Base-by-base conservation (phyloP, 2,888 invertebrate genomes). In the Steinernema carpocapsae region DNA sequence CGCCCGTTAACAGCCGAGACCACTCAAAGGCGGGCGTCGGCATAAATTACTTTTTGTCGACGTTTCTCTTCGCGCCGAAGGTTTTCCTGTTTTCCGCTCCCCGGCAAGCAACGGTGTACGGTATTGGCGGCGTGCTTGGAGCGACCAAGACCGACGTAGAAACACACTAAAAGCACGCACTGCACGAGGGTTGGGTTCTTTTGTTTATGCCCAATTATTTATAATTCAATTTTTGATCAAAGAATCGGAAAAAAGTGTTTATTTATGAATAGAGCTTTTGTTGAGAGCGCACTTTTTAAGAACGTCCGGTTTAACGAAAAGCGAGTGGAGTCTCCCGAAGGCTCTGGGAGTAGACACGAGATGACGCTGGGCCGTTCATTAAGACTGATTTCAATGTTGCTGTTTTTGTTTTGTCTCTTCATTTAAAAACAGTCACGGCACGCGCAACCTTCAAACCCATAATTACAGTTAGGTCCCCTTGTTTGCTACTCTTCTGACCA, bases 331-430 rank as follows among this genome's bases (percentile, higher is more conserved):
- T n/a, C n/a, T n/a, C n/a, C n/a, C n/a, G n/a, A n/a, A n/a, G n/a
- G n/a, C n/a, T n/a, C n/a, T n/a, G n/a, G n/a, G n/a, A n/a, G n/a
- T n/a, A n/a, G n/a, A n/a, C n/a, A n/a, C n/a, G n/a, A n/a, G n/a
- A n/a, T n/a, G n/a, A n/a, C n/a, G n/a, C n/a, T n/a, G n/a, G n/a
- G n/a, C n/a, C n/a, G n/a, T n/a, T n/a, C n/a, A n/a, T n/a, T n/a
- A n/a, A n/a, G n/a, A n/a, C n/a, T n/a, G n/a, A n/a, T n/a, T n/a
- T n/a, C n/a, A n/a, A n/a, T 48, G 4, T 17, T 6, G 48, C n/a
- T 48, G 48, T 48, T 48, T 48, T 48, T 48, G 48, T 48, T 48
- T 17, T 17, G n/a, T n/a, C n/a, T 48, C 48, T 48, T 48, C n/a
- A n/a, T n/a, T n/a, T n/a, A n/a, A n/a, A n/a, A n/a, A n/a, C n/a